Percentiles rank a stretch among this genome's conserved stretches.
phyloP scores from a whole-genome alignment of 1,140 invertebrate species.

The Galleria mellonella region DNA sequence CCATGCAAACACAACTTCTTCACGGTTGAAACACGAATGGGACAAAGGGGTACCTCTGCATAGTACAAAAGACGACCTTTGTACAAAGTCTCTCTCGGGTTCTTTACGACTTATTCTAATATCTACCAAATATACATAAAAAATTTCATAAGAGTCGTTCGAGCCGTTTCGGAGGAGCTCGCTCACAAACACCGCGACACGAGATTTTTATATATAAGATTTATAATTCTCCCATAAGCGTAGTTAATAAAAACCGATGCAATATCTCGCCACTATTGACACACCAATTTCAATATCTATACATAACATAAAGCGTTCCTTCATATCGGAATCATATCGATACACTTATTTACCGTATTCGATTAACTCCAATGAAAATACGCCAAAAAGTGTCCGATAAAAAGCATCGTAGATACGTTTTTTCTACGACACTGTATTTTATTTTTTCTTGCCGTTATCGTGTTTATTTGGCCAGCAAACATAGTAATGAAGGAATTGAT shows the following conservation, averaged over 20 bases:
- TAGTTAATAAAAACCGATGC: constrained; percentile 11
- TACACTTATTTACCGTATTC: constrained; percentile 44
- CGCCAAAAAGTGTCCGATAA: constrained; percentile 52
- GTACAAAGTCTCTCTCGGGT: no score
- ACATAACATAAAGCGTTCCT: constrained; percentile 47
- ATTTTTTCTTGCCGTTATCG: constrained; percentile 52
- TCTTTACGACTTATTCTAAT: no score
- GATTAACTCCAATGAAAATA: constrained; percentile 51
- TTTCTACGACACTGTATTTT: constrained; percentile 25
- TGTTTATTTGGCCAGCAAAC: constrained; percentile 51
- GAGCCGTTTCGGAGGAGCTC: no score
- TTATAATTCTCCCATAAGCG: constrained; percentile 5
- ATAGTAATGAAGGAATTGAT: constrained; percentile 64
- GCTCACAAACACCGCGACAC: no score
- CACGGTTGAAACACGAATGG: no score
- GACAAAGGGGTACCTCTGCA: no score
- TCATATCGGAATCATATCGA: constrained; percentile 48
- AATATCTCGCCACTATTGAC: constrained; percentile 21
- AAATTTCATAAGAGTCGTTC: no score
- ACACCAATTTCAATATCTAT: constrained; percentile 37
- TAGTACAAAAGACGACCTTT: no score
- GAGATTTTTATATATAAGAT: no score
- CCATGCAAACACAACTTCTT: no score
- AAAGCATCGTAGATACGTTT: constrained; percentile 37
- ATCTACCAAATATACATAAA: no score